phyloP scores from a whole-genome alignment of 1,140 invertebrate species.

The Drosophila ogumai region DNA sequence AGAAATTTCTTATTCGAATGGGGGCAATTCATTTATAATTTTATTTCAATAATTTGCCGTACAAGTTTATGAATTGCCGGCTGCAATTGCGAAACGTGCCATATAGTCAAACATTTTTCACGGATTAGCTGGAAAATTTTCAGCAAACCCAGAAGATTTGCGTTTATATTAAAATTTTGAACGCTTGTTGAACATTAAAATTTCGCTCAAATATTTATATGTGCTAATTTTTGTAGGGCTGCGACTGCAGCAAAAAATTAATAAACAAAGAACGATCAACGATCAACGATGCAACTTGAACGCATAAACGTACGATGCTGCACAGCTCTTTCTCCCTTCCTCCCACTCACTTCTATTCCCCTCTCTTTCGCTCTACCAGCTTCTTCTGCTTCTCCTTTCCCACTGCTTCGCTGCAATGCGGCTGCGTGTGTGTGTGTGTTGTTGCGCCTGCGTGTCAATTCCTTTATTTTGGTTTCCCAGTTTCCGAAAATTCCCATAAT shows the following conservation, averaged over 20 bases:
- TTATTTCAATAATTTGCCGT: background rate
- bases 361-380: background rate
- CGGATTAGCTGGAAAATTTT: background rate
- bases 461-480: constrained; percentile 11
- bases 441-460: constrained; percentile 29
- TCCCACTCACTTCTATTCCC: background rate
- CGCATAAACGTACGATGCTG: constrained; percentile 1
- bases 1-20: constrained; percentile 1
- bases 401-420: constrained; percentile 12
- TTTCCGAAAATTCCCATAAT: constrained; percentile 68
- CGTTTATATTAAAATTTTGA: background rate
- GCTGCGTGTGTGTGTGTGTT: constrained; percentile 3
- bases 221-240: background rate
- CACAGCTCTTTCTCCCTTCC: background rate
- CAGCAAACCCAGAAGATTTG: background rate
- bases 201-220: background rate
- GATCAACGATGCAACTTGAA: no score
- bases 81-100: constrained; percentile 4
- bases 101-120: background rate
- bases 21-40: no score
- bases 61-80: background rate
- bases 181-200: background rate
- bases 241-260: background rate
- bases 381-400: constrained; percentile 9
- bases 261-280: background rate